Conservation (phyloP, 2,113 vertebrate species). For the Tetrao urogallus region DNA sequence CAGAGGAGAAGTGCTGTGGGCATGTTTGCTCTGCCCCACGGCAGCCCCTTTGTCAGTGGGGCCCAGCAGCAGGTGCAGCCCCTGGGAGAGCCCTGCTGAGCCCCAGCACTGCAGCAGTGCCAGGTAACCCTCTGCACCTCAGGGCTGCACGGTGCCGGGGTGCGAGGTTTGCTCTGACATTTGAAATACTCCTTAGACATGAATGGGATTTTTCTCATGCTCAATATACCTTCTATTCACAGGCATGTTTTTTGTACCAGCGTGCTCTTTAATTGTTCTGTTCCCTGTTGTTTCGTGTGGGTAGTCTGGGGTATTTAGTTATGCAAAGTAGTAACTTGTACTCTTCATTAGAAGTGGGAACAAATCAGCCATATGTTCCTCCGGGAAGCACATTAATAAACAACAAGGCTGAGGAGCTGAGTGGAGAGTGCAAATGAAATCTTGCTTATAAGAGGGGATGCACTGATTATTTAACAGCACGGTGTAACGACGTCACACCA, state of each 20-base stretch:
- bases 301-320: not conserved
- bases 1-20: not conserved
- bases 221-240: accelerated
- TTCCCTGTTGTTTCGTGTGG: accelerated
- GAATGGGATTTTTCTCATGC: not conserved
- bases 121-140: accelerated
- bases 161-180: accelerated
- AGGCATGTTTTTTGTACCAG: not conserved
- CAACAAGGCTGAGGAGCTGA: not conserved
- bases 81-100: not conserved
- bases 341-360: not conserved
- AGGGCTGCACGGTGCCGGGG: accelerated
- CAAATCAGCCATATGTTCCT: not conserved
- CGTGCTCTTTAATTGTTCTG: not conserved
- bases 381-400: not conserved
- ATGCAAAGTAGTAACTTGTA: not conserved
- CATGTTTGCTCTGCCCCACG: accelerated
- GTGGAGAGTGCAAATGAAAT: not conserved
- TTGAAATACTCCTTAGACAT: not conserved
- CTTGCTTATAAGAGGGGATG: not conserved
- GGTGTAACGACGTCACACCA: accelerated
- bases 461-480: not conserved
- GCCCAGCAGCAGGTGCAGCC: not conserved
- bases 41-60: accelerated
- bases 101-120: accelerated